Base-by-base conservation (phyloP, 1,140 invertebrate species). In the Drosophila neocordata region DNA sequence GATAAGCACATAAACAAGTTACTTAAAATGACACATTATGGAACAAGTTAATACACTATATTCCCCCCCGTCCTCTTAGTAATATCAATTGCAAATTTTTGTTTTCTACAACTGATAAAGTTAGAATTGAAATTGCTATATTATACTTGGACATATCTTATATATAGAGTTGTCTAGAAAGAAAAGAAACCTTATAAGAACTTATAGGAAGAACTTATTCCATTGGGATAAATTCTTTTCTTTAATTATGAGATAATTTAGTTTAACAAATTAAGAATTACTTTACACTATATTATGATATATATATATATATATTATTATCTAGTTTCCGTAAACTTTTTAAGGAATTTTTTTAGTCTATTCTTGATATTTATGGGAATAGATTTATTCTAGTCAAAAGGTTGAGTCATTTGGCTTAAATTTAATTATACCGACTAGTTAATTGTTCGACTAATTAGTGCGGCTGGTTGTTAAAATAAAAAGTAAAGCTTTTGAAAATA, bases 391-490 rank as follows among this genome's bases (percentile, higher is more conserved):
- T 37, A 60, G 48, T 56, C 55, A 69, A 62, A 57, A 59, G 15
- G 9, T 59, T 31, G 44, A 59, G 48, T 53, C 61, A 69, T 52
- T 72, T 72, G 58, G 68, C 65, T 69, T 65, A 75, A 69, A 72
- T 72, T 79, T 81, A 81, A 85, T 85, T 78, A 85, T 67, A 52
- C 78, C 41, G 24, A 57, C 52, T 78, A n/a, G n/a, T n/a, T 81
- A 87, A 87, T 81, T 66, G 77, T 48, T 35, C 15, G 58, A 60
- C 81, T 78, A 87, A 85, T 85, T 85, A 85, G 82, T 70, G 77
- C 38, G 56, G 24, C 66, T 66, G 22, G 60, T 71, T 66, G 83
- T 84, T 73, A 67, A 74, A 77, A 81, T 41, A 53, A 22, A 58
- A 68, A 60, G 34, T 13, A 41, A 75, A 63, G 35, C 56, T 31